A percentile compares a stretch with the other conserved stretches of the same genome.
These are phyloP conservation scores for Philotrypesis tridentata DNA, from an alignment of 1,140 invertebrate genomes.

Conservation along the genomic window DNA sequence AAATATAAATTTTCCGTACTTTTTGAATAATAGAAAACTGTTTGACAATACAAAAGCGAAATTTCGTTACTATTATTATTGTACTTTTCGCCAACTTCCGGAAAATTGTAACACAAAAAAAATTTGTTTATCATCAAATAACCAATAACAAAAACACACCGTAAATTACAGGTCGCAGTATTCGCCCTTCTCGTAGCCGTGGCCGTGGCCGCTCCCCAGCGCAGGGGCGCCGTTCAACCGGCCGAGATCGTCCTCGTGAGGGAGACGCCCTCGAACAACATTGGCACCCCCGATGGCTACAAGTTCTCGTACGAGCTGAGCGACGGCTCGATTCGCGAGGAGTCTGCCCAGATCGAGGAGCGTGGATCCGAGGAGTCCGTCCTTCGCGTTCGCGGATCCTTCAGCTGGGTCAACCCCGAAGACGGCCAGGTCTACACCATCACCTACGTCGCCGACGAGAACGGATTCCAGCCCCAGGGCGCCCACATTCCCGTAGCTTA, in stretches of 20 bases:
- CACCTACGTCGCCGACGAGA: conserved; percentile 67
- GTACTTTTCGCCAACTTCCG: too few relatives aligned
- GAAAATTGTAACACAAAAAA: neutral
- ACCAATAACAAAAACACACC: neutral
- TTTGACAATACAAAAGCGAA: too few relatives aligned
- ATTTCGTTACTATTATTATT: too few relatives aligned
- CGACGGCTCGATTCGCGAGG: conserved; percentile 76
- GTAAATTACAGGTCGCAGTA: conserved; percentile 57
- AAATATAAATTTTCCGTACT: too few relatives aligned
- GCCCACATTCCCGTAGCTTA: conserved; percentile 34
- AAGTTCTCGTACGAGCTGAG: conserved; percentile 75
- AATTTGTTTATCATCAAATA: neutral
- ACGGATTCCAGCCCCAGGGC: conserved; percentile 47
- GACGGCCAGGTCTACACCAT: conserved; percentile 56
- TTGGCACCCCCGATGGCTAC: conserved; percentile 67
- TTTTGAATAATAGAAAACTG: too few relatives aligned
- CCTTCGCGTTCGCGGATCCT: conserved; percentile 75
- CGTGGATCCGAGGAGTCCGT: conserved; percentile 59
- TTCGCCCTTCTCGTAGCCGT: conserved; percentile 66
- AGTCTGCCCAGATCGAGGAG: conserved; percentile 72
- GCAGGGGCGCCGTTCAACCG: neutral
- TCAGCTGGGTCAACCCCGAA: conserved; percentile 71
- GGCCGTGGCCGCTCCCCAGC: conserved; percentile 63
- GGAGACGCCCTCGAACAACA: conserved; percentile 62
- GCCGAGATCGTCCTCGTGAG: conserved; percentile 61